Base-by-base conservation (phyloP, 2,888 invertebrate species). In the Cremastobaeus sp. region DNA sequence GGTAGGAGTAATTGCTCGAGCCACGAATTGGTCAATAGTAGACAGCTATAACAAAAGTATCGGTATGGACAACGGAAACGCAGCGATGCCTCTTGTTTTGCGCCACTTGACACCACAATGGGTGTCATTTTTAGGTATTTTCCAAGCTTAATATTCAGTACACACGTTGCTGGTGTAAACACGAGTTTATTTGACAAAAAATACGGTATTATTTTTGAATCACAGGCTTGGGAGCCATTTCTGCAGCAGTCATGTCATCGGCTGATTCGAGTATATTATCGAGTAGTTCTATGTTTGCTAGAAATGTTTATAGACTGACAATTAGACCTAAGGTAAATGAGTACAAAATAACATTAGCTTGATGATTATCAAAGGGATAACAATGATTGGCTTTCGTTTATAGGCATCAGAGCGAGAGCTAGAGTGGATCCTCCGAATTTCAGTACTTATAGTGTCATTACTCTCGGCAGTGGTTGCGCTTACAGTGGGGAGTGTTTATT, bases 171-270 rank as follows among this genome's bases (percentile, higher is more conserved):
- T n/a, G n/a, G n/a, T n/a, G n/a, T n/a, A n/a, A n/a, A n/a, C n/a
- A n/a, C n/a, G n/a, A n/a, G n/a, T n/a, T n/a, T n/a, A n/a, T n/a
- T n/a, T n/a, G n/a, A n/a, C n/a, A n/a, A n/a, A n/a, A 25, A 25
- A 25, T 25, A 8, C 3, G 8, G 8, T 25, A 25, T 8, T 54
- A 17, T 14, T 15, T 15, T 39, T 25, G 17, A 39, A 18, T 32
- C 45, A 37, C 14, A 86, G 93, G 93, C 34, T 89, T 93, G 15
- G 93, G 93, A 9, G 92, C 93, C 3, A 92, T 93, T 30, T 92
- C 92, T 0, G 93, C 93, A 0, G 93, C 93, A 3, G 92, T 93
- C n/a, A 93, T 93, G 93, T 92, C 93, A 0, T 93, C 93, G 1
- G 92, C 93, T 0, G 93, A 93, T 83, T 93, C 93, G 1, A 92